A percentile compares a stretch with the other conserved stretches of the same genome.
Conservation (phyloP, 2,113 vertebrate species). For the Neogobius melanostomus region DNA sequence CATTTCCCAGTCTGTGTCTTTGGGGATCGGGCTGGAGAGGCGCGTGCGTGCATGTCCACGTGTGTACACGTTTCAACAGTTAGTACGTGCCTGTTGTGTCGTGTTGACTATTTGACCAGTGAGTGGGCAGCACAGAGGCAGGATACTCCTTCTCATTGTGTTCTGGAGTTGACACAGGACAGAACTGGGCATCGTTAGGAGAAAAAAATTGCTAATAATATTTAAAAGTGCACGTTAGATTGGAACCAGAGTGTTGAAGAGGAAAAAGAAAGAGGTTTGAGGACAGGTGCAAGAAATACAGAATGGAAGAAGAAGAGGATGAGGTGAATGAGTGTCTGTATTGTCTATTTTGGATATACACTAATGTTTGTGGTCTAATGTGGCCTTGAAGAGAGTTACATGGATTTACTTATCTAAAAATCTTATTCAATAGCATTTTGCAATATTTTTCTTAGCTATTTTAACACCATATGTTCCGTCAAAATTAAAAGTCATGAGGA, state of each 20-base stretch:
- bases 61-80: constrained; percentile 6
- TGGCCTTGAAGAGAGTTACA: not conserved
- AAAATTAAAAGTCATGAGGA: no score
- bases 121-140: constrained; percentile 22
- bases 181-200: not conserved
- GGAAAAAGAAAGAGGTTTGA: not conserved
- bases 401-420: no score
- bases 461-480: no score
- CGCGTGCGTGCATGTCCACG: not conserved
- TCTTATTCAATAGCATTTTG: no score
- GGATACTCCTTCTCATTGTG: constrained; percentile 13
- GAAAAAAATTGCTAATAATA: constrained; percentile 6
- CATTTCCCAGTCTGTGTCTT: constrained; percentile 44
- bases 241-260: not conserved
- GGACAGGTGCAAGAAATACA: constrained; percentile 3
- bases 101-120: constrained; percentile 37
- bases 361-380: constrained; percentile 6
- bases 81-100: constrained; percentile 10
- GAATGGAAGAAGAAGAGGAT: constrained; percentile 66
- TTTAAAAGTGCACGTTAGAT: not conserved
- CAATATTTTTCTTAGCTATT: no score
- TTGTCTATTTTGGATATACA: not conserved
- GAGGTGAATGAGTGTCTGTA: constrained; percentile 52
- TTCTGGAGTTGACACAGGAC: constrained; percentile 14
- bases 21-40: not conserved